Evolutionary conservation across 1,140 invertebrate genomes (phyloP), one percentile per base, ranked within the genome.

Genomic region (Drosophila nikananu): DNA sequence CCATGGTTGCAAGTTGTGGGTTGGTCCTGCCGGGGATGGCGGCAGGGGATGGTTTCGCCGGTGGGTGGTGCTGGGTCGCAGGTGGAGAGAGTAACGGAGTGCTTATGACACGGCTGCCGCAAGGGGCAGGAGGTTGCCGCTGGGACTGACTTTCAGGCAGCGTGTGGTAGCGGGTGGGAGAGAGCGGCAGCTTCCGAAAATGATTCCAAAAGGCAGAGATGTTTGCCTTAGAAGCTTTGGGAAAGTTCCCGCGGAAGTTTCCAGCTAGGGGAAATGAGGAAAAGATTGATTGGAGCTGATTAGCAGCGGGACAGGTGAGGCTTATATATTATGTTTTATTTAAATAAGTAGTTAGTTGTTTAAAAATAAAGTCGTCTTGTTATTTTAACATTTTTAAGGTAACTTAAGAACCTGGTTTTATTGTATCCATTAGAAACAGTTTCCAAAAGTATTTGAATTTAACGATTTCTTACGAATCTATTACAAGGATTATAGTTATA

Each of bases 1-100:
- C 81, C 84, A 87, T 89, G 83, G 77, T 73, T 80, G 83, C 83
- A 49, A 65, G 52, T 54, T 60, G 77, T 49, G 77, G 81, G 71
- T 46, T 55, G 62, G 72, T 75, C 35, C 48, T 10, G 23, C 30
- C 17, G 23, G 25, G n/a, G n/a, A n/a, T n/a, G n/a, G 35, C 19
- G 32, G 12, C 25, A 30, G 52, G 25, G 63, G 63, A 21, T 10
- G 27, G 12, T 48, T 35, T 6, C 48, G 19, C 51, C 55, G 51
- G 63, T 46, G 63, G 19, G 60, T 46, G 54, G 55, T 66, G 21
- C 21, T 27, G n/a, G 21, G 15, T 2, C n/a, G 46, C 44, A 41
- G 46, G 37, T 30, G 21, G 63, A 17, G 32, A 12, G 35, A 25
- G 44, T 19, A 66, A 66, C 42, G 30, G 35, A 39, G 44, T 51